Conservation (phyloP, 1,140 invertebrate species). For the Drosophila nannoptera region DNA sequence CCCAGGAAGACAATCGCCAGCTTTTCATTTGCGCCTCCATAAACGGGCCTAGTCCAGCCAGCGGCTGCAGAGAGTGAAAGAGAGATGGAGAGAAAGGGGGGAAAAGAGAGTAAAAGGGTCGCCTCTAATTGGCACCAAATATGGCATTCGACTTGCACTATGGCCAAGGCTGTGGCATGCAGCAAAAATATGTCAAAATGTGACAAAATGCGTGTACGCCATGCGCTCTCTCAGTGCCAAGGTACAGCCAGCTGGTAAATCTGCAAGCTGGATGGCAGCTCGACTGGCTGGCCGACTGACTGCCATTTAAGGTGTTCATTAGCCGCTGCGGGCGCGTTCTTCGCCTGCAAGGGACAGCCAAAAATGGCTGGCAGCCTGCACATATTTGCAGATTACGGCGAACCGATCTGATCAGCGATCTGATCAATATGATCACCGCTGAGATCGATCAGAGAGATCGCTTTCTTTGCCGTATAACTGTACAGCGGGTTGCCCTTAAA, state of each 20-base stretch:
- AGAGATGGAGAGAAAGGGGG: neutral
- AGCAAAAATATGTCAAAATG: conserved; percentile 74
- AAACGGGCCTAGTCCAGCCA: conserved; percentile 50
- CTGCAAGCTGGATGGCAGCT: conserved; percentile 45
- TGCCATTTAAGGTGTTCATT: conserved; percentile 76
- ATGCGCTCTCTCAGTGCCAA: conserved; percentile 12
- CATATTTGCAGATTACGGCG: conserved; percentile 56
- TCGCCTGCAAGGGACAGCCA: conserved; percentile 59
- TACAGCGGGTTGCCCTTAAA: conserved; percentile 45
- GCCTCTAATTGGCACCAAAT: conserved; percentile 73
- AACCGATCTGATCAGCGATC: conserved; percentile 29
- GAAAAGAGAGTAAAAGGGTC: conserved; percentile 61
- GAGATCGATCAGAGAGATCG: conserved; percentile 16
- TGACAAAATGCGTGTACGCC: conserved; percentile 73
- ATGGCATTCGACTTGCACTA: conserved; percentile 51
- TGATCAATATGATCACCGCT: conserved; percentile 50
- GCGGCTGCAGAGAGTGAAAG: conserved; percentile 31
- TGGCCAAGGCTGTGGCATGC: conserved; percentile 45
- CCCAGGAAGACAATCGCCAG: conserved; percentile 48
- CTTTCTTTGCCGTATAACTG: conserved; percentile 51
- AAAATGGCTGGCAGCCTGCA: conserved; percentile 69
- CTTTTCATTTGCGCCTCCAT: conserved; percentile 66
- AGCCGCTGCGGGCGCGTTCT: conserved; percentile 27
- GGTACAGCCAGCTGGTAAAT: conserved; percentile 41
- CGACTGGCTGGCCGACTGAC: conserved; percentile 6